These are phyloP conservation scores for Drosophila subquinaria DNA, from an alignment of 2,888 invertebrate genomes.

Conservation along the genomic window DNA sequence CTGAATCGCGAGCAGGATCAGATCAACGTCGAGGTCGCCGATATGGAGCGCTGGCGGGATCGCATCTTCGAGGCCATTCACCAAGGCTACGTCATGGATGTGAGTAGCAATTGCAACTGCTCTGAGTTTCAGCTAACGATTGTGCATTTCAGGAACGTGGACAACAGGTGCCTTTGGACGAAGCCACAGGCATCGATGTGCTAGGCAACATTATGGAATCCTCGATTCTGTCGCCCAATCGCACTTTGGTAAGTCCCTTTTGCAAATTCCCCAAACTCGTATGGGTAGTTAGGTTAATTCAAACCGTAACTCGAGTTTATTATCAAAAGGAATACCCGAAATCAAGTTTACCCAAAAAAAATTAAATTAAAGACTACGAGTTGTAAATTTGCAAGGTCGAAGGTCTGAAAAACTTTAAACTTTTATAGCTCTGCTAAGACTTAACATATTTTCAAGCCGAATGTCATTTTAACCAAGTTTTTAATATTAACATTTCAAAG, in stretches of 20 bases:
- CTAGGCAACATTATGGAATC: constrained; percentile 93
- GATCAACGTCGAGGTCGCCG: constrained; percentile 89
- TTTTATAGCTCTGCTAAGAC: too few relatives aligned
- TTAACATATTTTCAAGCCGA: too few relatives aligned
- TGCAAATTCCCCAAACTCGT: too few relatives aligned
- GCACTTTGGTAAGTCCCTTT: constrained; percentile 84
- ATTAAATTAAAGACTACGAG: too few relatives aligned
- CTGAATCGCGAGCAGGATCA: constrained; percentile 90
- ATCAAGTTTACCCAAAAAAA: too few relatives aligned
- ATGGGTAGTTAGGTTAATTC: too few relatives aligned
- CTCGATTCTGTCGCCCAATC: constrained; percentile 89
- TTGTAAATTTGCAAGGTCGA: too few relatives aligned
- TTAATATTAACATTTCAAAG: too few relatives aligned
- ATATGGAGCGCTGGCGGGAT: constrained; percentile 91
- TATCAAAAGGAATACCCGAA: too few relatives aligned
- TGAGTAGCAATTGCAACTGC: constrained; percentile 75
- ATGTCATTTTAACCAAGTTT: too few relatives aligned
- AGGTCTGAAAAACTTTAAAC: too few relatives aligned
- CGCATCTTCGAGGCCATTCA: constrained; percentile 91
- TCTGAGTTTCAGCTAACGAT: not conserved
- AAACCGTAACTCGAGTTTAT: too few relatives aligned
- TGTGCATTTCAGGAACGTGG: constrained; percentile 87
- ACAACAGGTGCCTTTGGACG: constrained; percentile 87
- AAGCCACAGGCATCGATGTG: constrained; percentile 90
- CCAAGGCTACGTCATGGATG: constrained; percentile 87